Percentiles rank a stretch among this genome's conserved stretches.
These are phyloP conservation scores for Scolopax rusticola DNA, from an alignment of 2,797 vertebrate species.

Conservation along the genomic window DNA sequence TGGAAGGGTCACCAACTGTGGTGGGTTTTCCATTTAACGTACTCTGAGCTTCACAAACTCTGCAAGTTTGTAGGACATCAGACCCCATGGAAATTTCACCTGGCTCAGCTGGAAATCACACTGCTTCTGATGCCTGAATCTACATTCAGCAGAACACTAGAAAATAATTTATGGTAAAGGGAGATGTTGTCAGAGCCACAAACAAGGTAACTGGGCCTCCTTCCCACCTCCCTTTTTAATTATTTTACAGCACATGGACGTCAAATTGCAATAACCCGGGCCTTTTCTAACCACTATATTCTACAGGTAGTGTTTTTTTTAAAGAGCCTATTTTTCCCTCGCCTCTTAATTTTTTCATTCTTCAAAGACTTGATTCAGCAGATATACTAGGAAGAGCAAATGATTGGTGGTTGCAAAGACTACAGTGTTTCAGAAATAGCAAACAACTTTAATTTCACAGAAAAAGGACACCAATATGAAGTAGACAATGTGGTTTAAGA, in stretches of 20 bases:
- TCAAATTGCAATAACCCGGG: background rate
- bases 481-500: background rate
- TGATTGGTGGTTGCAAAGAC: background rate
- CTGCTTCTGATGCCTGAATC: background rate
- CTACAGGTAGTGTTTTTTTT: background rate
- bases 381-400: background rate
- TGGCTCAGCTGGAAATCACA: background rate
- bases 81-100: background rate
- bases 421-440: background rate
- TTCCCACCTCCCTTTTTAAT: background rate
- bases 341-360: background rate
- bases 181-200: background rate
- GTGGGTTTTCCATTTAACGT: conserved; percentile 11
- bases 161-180: background rate
- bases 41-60: background rate
- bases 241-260: background rate
- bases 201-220: background rate
- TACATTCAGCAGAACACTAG: background rate
- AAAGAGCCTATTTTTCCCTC: background rate
- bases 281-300: background rate
- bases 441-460: background rate
- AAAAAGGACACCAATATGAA: background rate
- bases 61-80: background rate
- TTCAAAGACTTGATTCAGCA: background rate
- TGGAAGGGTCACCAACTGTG: background rate